phyloP scores from a whole-genome alignment of 2,113 vertebrate genomes.

The Notothenia coriiceps region DNA sequence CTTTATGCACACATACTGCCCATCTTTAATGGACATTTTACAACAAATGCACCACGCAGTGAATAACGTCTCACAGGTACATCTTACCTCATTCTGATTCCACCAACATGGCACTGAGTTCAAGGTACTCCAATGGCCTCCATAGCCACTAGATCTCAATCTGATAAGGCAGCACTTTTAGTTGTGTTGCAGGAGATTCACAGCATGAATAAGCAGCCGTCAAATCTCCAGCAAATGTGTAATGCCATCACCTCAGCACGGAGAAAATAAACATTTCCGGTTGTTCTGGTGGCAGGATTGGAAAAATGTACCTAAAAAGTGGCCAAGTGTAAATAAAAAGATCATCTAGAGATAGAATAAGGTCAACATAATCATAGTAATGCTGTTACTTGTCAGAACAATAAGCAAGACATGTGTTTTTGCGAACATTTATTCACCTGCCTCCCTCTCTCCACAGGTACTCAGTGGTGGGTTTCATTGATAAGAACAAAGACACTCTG shows the following conservation, averaged over 20 bases:
- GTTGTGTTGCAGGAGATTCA: not conserved
- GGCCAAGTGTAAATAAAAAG: not conserved
- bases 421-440: constrained; percentile 11
- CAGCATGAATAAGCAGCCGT: not conserved
- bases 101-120: not conserved
- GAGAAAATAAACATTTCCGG: not conserved
- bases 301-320: not conserved
- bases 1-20: no score
- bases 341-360: not conserved
- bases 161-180: not conserved
- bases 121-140: not conserved
- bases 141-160: not conserved
- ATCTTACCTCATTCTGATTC: not conserved
- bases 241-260: not conserved
- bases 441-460: constrained; percentile 83
- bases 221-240: not conserved
- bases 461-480: constrained; percentile 95
- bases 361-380: not conserved
- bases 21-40: no score
- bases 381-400: not conserved
- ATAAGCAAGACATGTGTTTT: not conserved
- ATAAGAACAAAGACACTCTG: constrained; percentile 99
- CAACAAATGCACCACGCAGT: no score
- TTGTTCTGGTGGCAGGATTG: not conserved
- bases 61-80: not conserved